phyloP scores from a whole-genome alignment of 2,888 invertebrate genomes.

The Himalopsyche japonica region DNA sequence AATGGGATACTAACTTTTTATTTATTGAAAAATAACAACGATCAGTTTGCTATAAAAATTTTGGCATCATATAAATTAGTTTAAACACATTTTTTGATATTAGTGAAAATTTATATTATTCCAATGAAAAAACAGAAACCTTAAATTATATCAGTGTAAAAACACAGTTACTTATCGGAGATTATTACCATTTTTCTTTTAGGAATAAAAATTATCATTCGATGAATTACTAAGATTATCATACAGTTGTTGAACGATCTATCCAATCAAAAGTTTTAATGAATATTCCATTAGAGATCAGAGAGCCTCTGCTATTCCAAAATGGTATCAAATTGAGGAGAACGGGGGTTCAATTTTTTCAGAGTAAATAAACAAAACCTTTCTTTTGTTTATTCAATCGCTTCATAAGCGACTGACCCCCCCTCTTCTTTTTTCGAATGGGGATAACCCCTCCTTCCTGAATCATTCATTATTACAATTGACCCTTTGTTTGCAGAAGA shows the following conservation, averaged over 20 bases:
- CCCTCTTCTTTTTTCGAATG: background rate
- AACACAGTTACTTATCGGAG: too few relatives aligned
- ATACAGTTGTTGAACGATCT: background rate
- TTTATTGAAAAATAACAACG: too few relatives aligned
- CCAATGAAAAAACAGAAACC: too few relatives aligned
- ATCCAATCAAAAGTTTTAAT: background rate
- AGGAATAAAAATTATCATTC: too few relatives aligned
- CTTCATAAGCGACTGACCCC: constrained; percentile 31
- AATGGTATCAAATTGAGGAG: constrained; percentile 7
- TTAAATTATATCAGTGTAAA: too few relatives aligned
- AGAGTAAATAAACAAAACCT: constrained; percentile 38
- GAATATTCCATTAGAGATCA: background rate
- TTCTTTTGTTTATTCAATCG: constrained; percentile 40
- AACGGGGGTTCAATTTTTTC: constrained; percentile 15
- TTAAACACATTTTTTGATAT: too few relatives aligned
- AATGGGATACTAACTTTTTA: too few relatives aligned
- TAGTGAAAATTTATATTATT: too few relatives aligned
- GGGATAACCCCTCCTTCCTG: constrained; percentile 10
- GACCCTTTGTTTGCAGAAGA: constrained; percentile 37
- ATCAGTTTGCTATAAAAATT: too few relatives aligned
- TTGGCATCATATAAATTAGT: too few relatives aligned
- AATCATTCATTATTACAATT: constrained; percentile 40
- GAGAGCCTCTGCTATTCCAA: background rate
- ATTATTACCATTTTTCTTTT: too few relatives aligned
- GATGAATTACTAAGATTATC: background rate